Evolutionary conservation across 2,113 vertebrate species (phyloP), one percentile per base, ranked within the genome.

Genomic region (Anas platyrhynchos): DNA sequence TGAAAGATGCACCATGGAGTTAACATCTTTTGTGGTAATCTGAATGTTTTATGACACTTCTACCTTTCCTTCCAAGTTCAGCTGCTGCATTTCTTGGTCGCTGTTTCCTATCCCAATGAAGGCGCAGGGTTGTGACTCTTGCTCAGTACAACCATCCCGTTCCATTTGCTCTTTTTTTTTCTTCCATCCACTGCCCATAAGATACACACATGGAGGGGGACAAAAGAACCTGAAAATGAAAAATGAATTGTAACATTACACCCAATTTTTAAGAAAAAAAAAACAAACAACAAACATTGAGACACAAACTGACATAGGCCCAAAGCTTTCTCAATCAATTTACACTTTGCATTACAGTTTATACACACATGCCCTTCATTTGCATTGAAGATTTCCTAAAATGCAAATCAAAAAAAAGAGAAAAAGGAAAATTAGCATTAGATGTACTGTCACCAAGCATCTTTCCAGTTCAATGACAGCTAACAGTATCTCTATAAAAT

Each of bases 101-200:
- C 99, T 99, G 98, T 99, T 99, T 94, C 99, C 99, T 96, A 99
- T 99, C 88, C 99, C 99, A 89, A 99, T 99, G 97, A 99, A 99
- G 96, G 99, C 99, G 85, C 99, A 99, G 8, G 99, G 99, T 78
- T 99, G 99, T 78, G 99, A 99, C 93, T 99, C 99, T 96, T 99
- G 99, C 96, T 99, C 99, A 8, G 99, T 98, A 98, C 99, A 99
- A 96, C 99, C 99, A 92, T 99, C 99, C 15, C 99, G 97, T 93
- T 99, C 99, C 99, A 99, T 99, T 98, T 99, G 99, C 87, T 99
- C 99, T 98, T 99, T 99, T 99, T 99, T 99, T 98, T 99, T 99
- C 99, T 99, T 99, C 99, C 99, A 99, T 89, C 99, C 99, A 82
- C 99, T 99, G 94, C 99, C 99, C 99, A 99, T 99, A 93, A 99